These are phyloP conservation scores for Lasioglossum albipes DNA, from an alignment of 1,140 invertebrate species.

Conservation along the genomic window DNA sequence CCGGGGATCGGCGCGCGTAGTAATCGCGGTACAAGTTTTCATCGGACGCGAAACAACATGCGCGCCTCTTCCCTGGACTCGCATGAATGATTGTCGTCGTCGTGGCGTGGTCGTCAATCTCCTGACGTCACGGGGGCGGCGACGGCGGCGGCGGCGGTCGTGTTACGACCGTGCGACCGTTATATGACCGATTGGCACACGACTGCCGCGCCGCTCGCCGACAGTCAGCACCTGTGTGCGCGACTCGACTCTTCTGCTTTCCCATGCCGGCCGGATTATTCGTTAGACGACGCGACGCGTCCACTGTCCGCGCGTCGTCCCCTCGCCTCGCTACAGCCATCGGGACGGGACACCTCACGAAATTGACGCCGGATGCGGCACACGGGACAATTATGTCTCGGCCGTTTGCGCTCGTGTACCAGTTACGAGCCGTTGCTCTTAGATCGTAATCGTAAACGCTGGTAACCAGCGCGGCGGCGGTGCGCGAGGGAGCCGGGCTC, in stretches of 20 bases:
- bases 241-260: slow-evolving; percentile 46
- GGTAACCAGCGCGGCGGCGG: background rate
- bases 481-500: no score
- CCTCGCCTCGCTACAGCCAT: no score
- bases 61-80: slow-evolving; percentile 45
- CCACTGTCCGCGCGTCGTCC: background rate
- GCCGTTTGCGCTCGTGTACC: background rate
- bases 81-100: slow-evolving; percentile 62
- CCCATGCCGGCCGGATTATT: slow-evolving; percentile 41
- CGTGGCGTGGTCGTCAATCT: slow-evolving; percentile 60
- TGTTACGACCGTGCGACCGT: slow-evolving; percentile 76
- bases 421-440: slow-evolving; percentile 1
- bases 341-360: background rate
- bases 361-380: slow-evolving; percentile 8
- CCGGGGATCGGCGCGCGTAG: no score
- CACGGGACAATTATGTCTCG: background rate
- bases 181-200: slow-evolving; percentile 76
- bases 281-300: background rate
- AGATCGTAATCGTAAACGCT: background rate
- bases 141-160: slow-evolving; percentile 65
- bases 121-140: slow-evolving; percentile 63
- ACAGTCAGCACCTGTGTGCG: slow-evolving; percentile 55
- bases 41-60: slow-evolving; percentile 33
- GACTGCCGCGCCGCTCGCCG: slow-evolving; percentile 46
- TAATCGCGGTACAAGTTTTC: background rate